phyloP scores from a whole-genome alignment of 2,113 vertebrate species.

The Amphilophus citrinellus region DNA sequence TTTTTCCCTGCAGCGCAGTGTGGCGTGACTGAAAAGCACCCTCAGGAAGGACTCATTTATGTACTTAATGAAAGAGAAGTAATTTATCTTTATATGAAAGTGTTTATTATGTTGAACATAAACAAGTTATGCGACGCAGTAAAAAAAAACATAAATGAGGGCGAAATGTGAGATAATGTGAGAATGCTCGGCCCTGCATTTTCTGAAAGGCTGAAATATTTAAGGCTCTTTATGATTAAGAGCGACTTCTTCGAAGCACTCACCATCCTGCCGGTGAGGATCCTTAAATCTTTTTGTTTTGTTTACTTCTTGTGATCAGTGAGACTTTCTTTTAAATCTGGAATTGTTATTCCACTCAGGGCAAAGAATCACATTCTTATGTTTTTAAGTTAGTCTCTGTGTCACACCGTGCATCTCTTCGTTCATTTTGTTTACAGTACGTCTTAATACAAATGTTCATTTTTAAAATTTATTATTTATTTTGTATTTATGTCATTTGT shows the following conservation, averaged over 20 bases:
- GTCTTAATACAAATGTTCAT: constrained; percentile 68
- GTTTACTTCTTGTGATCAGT: constrained; percentile 20
- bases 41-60: constrained; percentile 68
- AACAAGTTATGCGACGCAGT: constrained; percentile 36
- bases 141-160: constrained; percentile 25
- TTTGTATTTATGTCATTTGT: constrained; percentile 77
- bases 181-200: constrained; percentile 34
- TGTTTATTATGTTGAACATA: constrained; percentile 46
- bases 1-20: background rate
- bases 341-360: constrained; percentile 72
- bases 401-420: constrained; percentile 23
- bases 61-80: constrained; percentile 67
- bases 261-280: constrained; percentile 41
- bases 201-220: constrained; percentile 60
- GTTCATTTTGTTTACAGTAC: constrained; percentile 70
- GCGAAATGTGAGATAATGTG: constrained; percentile 33
- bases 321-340: constrained; percentile 45
- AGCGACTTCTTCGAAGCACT: constrained; percentile 58
- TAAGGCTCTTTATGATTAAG: constrained; percentile 43
- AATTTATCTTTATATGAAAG: constrained; percentile 63
- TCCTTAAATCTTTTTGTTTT: constrained; percentile 42
- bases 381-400: constrained; percentile 45
- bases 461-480: constrained; percentile 81
- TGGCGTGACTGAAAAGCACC: constrained; percentile 65
- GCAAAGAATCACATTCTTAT: constrained; percentile 61